Conservation (phyloP, 2,888 invertebrate species). For the Spialia ferax region DNA sequence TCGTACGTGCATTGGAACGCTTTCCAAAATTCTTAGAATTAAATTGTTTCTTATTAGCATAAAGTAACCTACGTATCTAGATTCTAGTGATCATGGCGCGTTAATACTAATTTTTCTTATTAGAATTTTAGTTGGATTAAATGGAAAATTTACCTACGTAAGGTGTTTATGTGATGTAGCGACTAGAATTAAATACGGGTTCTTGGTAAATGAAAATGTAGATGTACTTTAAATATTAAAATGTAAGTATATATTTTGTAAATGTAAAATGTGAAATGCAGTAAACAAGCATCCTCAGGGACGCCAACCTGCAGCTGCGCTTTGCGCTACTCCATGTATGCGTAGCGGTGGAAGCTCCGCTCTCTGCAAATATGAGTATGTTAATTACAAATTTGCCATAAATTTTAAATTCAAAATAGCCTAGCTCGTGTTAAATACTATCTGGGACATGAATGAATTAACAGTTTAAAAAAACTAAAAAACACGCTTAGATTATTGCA, state of each 20-base stretch:
- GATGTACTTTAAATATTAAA: neutral
- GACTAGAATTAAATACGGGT: neutral
- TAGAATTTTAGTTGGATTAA: too few relatives aligned
- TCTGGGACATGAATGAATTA: too few relatives aligned
- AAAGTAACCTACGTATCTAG: too few relatives aligned
- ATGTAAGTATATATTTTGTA: neutral
- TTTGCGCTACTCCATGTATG: neutral
- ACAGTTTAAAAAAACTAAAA: too few relatives aligned
- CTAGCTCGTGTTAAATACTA: neutral
- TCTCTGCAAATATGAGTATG: conserved; percentile 1
- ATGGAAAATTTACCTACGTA: too few relatives aligned
- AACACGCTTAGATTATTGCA: too few relatives aligned
- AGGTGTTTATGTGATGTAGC: too few relatives aligned
- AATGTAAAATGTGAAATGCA: conserved; percentile 8
- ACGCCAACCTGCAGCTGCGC: neutral
- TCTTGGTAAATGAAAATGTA: neutral
- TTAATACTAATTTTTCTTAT: too few relatives aligned
- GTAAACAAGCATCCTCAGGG: conserved; percentile 4
- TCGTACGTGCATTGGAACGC: too few relatives aligned
- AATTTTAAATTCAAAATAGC: neutral
- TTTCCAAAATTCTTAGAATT: too few relatives aligned
- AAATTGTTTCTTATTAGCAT: too few relatives aligned
- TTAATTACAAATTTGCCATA: neutral
- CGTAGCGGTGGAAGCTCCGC: neutral
- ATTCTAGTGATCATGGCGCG: too few relatives aligned